phyloP scores from a whole-genome alignment of 2,113 vertebrate species.

The Spea multiplicata region DNA sequence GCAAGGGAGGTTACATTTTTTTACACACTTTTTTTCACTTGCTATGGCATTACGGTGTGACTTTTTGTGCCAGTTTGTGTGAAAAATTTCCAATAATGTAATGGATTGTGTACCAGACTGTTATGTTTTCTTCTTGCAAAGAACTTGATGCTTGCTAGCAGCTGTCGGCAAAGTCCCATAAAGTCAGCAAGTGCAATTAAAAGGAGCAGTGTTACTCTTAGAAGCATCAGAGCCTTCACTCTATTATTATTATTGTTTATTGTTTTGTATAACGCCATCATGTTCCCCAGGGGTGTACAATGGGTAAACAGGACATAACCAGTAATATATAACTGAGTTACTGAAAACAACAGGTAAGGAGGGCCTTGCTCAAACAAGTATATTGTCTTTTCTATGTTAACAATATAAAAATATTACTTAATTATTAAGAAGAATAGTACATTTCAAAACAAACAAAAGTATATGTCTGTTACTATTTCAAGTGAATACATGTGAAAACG shows the following conservation, averaged over 20 bases:
- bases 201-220: background rate
- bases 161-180: slow-evolving; percentile 9
- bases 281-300: no score
- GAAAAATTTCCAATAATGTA: slow-evolving; percentile 12
- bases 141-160: background rate
- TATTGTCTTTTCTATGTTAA: no score
- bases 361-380: no score
- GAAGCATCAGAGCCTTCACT: background rate
- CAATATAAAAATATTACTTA: no score
- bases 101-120: slow-evolving; percentile 7
- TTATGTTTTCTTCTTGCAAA: background rate
- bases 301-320: no score
- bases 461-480: no score
- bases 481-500: no score
- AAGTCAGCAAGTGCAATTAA: background rate
- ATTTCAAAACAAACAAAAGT: no score
- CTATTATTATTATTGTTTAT: background rate
- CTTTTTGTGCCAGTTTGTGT: slow-evolving; percentile 1
- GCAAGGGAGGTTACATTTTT: slow-evolving; percentile 10
- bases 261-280: no score
- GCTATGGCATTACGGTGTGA: background rate
- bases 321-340: no score
- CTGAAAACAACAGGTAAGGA: no score
- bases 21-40: slow-evolving; percentile 10
- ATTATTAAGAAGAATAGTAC: no score